A percentile compares a stretch with the other conserved stretches of the same genome.
phyloP scores from a whole-genome alignment of 2,113 vertebrate genomes.

The Paraplagusia blochii region DNA sequence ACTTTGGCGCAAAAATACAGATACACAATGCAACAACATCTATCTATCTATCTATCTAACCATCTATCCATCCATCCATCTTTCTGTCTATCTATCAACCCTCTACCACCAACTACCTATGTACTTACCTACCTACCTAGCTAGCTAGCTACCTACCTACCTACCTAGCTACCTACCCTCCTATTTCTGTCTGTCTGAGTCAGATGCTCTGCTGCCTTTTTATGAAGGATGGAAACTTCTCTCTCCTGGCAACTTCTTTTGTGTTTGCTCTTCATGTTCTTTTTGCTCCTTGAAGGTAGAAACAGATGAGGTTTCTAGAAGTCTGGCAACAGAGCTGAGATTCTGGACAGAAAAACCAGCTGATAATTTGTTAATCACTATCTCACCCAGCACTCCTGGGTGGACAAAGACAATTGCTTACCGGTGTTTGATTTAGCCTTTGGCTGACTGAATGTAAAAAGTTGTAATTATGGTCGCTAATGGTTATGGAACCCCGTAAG shows the following conservation, averaged over 20 bases:
- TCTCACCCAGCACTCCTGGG: slow-evolving; percentile 18
- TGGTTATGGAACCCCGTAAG: slow-evolving; percentile 6
- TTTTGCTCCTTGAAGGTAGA: slow-evolving; percentile 31
- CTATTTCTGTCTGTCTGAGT: too few relatives aligned
- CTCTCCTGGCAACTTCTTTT: too few relatives aligned
- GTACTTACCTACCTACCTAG: too few relatives aligned
- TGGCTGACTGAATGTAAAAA: slow-evolving; percentile 6
- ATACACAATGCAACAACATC: background rate
- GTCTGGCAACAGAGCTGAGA: slow-evolving; percentile 36
- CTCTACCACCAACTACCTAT: too few relatives aligned
- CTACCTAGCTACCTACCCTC: too few relatives aligned
- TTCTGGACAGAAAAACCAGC: slow-evolving; percentile 36
- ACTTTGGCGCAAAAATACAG: too few relatives aligned
- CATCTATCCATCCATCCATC: too few relatives aligned
- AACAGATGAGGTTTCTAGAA: slow-evolving; percentile 31
- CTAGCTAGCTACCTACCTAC: too few relatives aligned
- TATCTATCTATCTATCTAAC: too few relatives aligned
- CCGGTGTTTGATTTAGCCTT: slow-evolving; percentile 16
- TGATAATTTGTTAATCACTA: slow-evolving; percentile 42
- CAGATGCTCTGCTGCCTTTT: too few relatives aligned
- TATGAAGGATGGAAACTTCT: too few relatives aligned
- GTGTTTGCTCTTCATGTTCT: slow-evolving; percentile 20
- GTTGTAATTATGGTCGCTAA: slow-evolving; percentile 22
- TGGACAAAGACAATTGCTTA: slow-evolving; percentile 19
- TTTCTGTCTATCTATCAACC: too few relatives aligned